Conservation (phyloP, 2,888 invertebrate genomes). For the Arge pagana region DNA sequence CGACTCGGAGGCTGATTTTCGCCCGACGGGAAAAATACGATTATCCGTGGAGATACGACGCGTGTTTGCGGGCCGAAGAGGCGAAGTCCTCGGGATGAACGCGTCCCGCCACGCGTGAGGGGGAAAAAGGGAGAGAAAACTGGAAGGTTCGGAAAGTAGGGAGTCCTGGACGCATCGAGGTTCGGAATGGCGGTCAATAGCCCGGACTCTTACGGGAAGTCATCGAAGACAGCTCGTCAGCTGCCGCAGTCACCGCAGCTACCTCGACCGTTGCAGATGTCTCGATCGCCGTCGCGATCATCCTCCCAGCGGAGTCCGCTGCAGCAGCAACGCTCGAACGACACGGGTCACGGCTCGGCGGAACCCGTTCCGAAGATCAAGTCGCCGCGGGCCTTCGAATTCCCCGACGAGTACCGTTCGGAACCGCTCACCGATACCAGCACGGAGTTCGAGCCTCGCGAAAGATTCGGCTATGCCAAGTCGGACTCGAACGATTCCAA, state of each 20-base stretch:
- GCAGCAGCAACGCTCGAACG: conserved; percentile 58
- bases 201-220: conserved; percentile 64
- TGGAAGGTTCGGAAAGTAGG: no score
- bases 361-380: conserved; percentile 41
- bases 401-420: conserved; percentile 44
- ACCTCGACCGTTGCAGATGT: no score
- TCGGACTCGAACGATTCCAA: background rate
- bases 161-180: no score
- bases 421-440: conserved; percentile 45
- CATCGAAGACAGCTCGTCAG: conserved; percentile 66
- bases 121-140: no score
- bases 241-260: conserved; percentile 63
- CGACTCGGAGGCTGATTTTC: no score
- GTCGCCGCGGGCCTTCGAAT: conserved; percentile 53
- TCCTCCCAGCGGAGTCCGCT: conserved; percentile 63
- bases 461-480: background rate
- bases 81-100: no score
- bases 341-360: conserved; percentile 59
- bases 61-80: no score
- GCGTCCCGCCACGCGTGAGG: no score
- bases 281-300: no score
- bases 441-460: conserved; percentile 37
- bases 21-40: no score
- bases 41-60: no score
- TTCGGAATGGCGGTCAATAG: conserved; percentile 66